Evolutionary conservation across 2,888 invertebrate species (phyloP).

Genomic region (Agonum fuliginosum): DNA sequence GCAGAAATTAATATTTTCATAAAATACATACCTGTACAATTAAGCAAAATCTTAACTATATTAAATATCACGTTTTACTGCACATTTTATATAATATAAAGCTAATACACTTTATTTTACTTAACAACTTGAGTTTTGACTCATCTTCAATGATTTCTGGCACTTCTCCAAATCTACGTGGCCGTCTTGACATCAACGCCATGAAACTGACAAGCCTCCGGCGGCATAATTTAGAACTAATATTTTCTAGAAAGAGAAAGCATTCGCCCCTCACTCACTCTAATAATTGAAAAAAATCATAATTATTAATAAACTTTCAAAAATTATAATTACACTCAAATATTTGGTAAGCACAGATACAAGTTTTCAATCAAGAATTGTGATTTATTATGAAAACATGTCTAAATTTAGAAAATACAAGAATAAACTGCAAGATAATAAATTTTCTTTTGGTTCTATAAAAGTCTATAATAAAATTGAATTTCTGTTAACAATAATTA

Average conservation of each 20-base stretch:
- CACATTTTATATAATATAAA: constrained; percentile 52
- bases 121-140: constrained; percentile 49
- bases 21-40: constrained; percentile 47
- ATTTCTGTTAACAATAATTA: constrained; percentile 28
- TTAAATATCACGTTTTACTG: constrained; percentile 58
- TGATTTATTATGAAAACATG: constrained; percentile 48
- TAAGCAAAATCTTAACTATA: constrained; percentile 43
- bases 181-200: constrained; percentile 55
- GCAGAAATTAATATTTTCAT: constrained; percentile 11
- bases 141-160: constrained; percentile 58
- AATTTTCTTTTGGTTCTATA: constrained; percentile 17
- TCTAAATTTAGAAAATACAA: constrained; percentile 50
- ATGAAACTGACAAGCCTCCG: constrained; percentile 49
- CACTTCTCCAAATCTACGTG: constrained; percentile 60
- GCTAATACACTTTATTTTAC: constrained; percentile 35
- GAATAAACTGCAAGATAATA: constrained; percentile 35
- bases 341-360: background rate
- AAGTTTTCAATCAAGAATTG: constrained; percentile 28
- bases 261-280: background rate
- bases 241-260: constrained; percentile 26
- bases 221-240: constrained; percentile 42
- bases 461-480: constrained; percentile 25
- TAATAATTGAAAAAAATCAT: background rate
- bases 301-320: background rate
- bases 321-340: background rate